Percentiles rank a stretch among this genome's conserved stretches.
phyloP scores from a whole-genome alignment of 53 echinoderm and acorn worm genomes.

The Zoroaster sp. region DNA sequence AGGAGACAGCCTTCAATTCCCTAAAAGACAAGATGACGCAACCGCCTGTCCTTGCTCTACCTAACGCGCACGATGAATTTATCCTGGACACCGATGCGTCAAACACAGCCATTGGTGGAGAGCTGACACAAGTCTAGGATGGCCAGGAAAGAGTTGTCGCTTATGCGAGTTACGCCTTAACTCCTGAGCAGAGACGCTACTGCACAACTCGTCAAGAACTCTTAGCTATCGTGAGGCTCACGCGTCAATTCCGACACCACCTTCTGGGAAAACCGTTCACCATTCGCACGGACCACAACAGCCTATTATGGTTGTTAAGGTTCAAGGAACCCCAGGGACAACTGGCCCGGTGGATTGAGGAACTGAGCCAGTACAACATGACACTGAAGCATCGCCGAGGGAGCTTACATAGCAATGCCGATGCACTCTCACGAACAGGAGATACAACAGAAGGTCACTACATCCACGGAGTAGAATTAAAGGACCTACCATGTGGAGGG shows the following conservation, averaged over 20 bases:
- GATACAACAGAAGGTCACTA: constrained; percentile 31
- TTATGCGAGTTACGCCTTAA: constrained; percentile 40
- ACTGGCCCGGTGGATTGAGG: constrained; percentile 66
- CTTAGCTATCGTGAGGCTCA: constrained; percentile 34
- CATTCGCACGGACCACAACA: constrained; percentile 49
- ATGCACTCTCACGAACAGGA: constrained; percentile 36
- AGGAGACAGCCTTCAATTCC: constrained; percentile 1
- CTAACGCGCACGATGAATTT: constrained; percentile 15
- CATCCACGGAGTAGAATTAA: constrained; percentile 6
- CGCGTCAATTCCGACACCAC: constrained; percentile 47
- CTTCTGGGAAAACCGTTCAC: constrained; percentile 41
- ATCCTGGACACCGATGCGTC: constrained; percentile 60
- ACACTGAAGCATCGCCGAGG: constrained; percentile 61
- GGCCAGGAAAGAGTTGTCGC: constrained; percentile 28
- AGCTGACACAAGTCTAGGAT: constrained; percentile 38
- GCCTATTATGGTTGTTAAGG: constrained; percentile 44
- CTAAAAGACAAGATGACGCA: constrained; percentile 11
- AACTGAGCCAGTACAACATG: constrained; percentile 69
- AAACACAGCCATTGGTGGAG: constrained; percentile 27
- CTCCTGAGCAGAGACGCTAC: constrained; percentile 46
- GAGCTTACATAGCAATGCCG: constrained; percentile 44
- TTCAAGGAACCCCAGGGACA: constrained; percentile 50
- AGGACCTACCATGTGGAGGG: constrained; percentile 59
- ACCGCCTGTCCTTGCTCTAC: constrained; percentile 17
- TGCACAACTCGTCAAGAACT: constrained; percentile 57